Base-by-base conservation (phyloP, 2,888 invertebrate species). In the Eurois occulta region DNA sequence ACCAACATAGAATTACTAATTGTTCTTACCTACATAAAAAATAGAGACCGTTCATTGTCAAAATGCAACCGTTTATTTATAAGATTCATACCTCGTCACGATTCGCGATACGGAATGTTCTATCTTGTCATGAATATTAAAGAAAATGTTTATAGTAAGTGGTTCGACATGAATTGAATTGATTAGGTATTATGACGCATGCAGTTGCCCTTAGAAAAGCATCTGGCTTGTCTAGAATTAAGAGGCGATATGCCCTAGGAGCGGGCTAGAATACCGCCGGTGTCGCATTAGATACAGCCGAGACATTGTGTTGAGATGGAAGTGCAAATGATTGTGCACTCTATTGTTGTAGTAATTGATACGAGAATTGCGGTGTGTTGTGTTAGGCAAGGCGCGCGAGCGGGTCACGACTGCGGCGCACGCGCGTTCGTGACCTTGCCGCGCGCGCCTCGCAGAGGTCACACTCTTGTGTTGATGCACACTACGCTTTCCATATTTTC, bases 391-490 rank as follows among this genome's bases (percentile, higher is more conserved):
- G 90, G 95, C 94, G 93, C 95, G 94, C 94, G 96, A 95, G 93
- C 97, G 95, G 96, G 97, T 97, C 96, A 96, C 96, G 96, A 96
- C 94, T 94, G 92, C 93, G 91, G 93, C 94, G 95, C 96, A 96
- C 96, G 96, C 96, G 96, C 95, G 96, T 94, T 96, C 96, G 95
- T 96, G 96, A 96, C 96, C 96, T 96, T 96, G 96, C 95, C 94
- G 95, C 94, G 95, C 94, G 95, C 95, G 94, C 95, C 91, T 93
- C 91, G 90, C 94, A 94, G 95, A 96, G 96, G 96, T 96, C 95
- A 94, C 94, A 94, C 93, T 94, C 92, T 94, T 93, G 94, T 93
- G 94, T 92, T 94, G 95, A 95, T 95, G 95, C 95, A 88, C 83
- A 91, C 92, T 90, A 91, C 91, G 93, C 92, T 93, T 93, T 93